A percentile compares a stretch with the other conserved stretches of the same genome.
Conservation (phyloP, 2,888 invertebrate genomes). For the Aspidapion aeneum region DNA sequence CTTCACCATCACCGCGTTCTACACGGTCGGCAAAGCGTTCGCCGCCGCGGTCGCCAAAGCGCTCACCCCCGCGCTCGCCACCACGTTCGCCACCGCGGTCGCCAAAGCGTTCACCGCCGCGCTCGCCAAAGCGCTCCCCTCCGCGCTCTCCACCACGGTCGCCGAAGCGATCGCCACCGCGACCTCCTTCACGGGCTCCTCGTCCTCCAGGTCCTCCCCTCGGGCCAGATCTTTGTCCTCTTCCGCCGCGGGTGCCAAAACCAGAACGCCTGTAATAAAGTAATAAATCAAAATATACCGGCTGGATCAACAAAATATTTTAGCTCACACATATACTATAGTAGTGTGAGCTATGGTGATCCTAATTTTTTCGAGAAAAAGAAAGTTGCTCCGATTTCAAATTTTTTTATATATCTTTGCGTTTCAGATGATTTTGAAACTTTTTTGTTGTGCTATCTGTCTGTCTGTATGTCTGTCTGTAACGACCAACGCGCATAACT, state of each 20-base stretch:
- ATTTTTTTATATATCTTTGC: too few relatives aligned
- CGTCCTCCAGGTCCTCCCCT: constrained; percentile 44
- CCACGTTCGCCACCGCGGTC: constrained; percentile 35
- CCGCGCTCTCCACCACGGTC: constrained; percentile 53
- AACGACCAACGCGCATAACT: too few relatives aligned
- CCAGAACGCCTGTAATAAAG: too few relatives aligned
- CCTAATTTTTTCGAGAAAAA: too few relatives aligned
- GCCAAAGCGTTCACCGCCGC: constrained; percentile 41
- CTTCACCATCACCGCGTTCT: constrained; percentile 27
- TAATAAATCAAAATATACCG: too few relatives aligned
- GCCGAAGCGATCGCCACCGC: constrained; percentile 35
- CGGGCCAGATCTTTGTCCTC: constrained; percentile 50
- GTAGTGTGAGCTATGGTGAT: too few relatives aligned
- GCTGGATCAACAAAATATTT: too few relatives aligned
- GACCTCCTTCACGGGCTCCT: constrained; percentile 31
- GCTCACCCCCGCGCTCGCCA: constrained; percentile 41
- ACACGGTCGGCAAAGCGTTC: constrained; percentile 39
- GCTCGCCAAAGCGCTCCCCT: constrained; percentile 49
- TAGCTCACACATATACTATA: too few relatives aligned
- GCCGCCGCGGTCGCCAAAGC: constrained; percentile 35
- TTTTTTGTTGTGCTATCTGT: too few relatives aligned
- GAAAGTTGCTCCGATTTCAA: too few relatives aligned
- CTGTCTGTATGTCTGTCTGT: too few relatives aligned
- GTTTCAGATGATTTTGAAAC: too few relatives aligned
- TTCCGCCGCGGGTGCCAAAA: constrained; percentile 48